These are phyloP conservation scores for Paralichthys olivaceus DNA, from an alignment of 2,113 vertebrate genomes.

Conservation along the genomic window DNA sequence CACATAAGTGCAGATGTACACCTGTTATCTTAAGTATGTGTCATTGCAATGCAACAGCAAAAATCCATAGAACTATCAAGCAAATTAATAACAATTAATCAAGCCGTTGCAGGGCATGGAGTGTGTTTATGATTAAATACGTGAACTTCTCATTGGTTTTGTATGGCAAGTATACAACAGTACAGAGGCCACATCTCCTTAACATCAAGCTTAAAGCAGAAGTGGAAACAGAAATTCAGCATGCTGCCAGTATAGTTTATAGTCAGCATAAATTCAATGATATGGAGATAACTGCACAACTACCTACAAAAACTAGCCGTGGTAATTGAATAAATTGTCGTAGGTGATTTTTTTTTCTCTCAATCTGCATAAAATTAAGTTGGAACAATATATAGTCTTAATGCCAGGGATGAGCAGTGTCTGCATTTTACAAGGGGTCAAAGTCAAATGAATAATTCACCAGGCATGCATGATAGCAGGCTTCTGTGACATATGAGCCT, in stretches of 20 bases:
- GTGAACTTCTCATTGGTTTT: neutral
- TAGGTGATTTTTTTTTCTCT: constrained; percentile 13
- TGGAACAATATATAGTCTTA: constrained; percentile 29
- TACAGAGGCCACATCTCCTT: neutral
- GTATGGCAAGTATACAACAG: rapidly evolving
- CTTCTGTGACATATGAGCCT: constrained; percentile 46
- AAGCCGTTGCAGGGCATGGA: neutral
- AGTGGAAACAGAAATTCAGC: constrained; percentile 17
- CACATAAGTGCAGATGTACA: constrained; percentile 33
- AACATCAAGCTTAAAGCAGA: constrained; percentile 28
- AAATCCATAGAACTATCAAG: neutral
- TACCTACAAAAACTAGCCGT: constrained; percentile 31
- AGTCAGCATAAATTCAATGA: constrained; percentile 49
- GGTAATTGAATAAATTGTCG: constrained; percentile 26
- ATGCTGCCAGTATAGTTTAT: constrained; percentile 16
- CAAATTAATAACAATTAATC: neutral
- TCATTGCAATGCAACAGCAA: constrained; percentile 2
- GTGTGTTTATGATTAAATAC: neutral
- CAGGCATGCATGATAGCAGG: constrained; percentile 50
- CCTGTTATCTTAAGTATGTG: neutral
- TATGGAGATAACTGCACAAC: constrained; percentile 25
- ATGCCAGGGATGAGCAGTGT: constrained; percentile 39
- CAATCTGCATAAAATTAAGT: constrained; percentile 48
- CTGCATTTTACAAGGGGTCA: constrained; percentile 64
- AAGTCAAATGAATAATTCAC: constrained; percentile 72